Evolutionary conservation across 1,140 invertebrate species (phyloP).

Genomic region (Sycobia sp.): DNA sequence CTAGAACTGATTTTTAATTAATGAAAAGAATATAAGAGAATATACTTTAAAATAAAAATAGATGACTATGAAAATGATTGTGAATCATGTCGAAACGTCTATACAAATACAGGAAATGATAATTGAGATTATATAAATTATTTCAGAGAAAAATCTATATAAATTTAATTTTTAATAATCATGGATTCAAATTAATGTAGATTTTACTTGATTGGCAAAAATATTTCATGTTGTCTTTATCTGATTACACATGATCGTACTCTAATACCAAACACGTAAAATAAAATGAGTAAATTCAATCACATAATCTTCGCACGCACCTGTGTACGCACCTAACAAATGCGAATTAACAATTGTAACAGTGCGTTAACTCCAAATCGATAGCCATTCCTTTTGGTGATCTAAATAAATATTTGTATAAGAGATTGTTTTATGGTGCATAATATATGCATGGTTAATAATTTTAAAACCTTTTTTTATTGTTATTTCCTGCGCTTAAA

Average conservation of each 20-base stretch:
- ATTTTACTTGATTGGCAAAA: constrained; percentile 26
- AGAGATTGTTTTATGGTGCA: constrained; percentile 26
- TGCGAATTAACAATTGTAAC: constrained; percentile 19
- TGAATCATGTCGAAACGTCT: constrained; percentile 30
- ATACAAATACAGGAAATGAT: constrained; percentile 27
- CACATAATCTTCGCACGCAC: constrained; percentile 14
- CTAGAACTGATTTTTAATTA: constrained; percentile 38
- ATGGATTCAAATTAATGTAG: constrained; percentile 33
- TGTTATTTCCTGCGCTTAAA: constrained; percentile 19
- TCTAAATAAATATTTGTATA: constrained; percentile 26
- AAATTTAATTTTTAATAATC: constrained; percentile 31
- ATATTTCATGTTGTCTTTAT: constrained; percentile 27
- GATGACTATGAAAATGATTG: constrained; percentile 16
- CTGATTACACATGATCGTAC: constrained; percentile 14
- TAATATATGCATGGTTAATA: constrained; percentile 17
- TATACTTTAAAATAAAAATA: constrained; percentile 31
- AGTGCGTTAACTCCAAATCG: constrained; percentile 6
- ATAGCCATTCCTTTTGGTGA: constrained; percentile 27
- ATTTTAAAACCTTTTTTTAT: not conserved
- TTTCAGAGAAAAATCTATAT: constrained; percentile 31
- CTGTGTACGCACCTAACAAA: constrained; percentile 18
- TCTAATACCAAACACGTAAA: constrained; percentile 12
- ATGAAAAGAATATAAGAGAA: constrained; percentile 37
- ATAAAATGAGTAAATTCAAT: constrained; percentile 14
- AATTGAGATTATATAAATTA: constrained; percentile 30